Evolutionary conservation across 2,797 vertebrate genomes (phyloP).

Genomic region (Taenioides sp.): DNA sequence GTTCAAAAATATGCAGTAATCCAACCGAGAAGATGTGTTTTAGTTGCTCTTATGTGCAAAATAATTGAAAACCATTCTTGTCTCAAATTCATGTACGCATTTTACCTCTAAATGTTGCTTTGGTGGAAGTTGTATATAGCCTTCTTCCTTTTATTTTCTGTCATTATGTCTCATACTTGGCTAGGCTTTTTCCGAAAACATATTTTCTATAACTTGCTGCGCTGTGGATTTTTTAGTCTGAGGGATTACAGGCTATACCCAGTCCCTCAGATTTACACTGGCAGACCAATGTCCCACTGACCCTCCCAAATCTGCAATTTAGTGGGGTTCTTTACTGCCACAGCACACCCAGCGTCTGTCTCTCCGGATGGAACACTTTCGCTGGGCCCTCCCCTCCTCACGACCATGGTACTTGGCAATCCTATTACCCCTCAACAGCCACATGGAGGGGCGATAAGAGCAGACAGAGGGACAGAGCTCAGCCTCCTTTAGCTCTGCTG

Average conservation of each 20-base stretch:
- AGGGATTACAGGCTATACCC: slow-evolving; percentile 72
- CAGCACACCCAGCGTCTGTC: slow-evolving; percentile 54
- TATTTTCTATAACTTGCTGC: slow-evolving; percentile 63
- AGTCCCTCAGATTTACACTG: slow-evolving; percentile 65
- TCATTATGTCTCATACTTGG: slow-evolving; percentile 53
- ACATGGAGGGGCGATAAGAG: slow-evolving; percentile 71
- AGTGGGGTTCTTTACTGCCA: slow-evolving; percentile 71
- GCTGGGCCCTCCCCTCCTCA: slow-evolving; percentile 57
- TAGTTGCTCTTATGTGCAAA: background rate
- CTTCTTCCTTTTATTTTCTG: background rate
- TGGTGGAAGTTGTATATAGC: background rate
- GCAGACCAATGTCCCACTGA: slow-evolving; percentile 69
- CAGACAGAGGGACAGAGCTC: slow-evolving; percentile 52
- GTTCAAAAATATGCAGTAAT: too few relatives aligned
- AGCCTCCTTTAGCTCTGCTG: slow-evolving; percentile 64
- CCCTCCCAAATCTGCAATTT: slow-evolving; percentile 74
- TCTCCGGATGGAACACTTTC: slow-evolving; percentile 57
- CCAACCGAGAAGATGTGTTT: background rate
- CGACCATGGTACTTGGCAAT: slow-evolving; percentile 74
- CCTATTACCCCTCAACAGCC: slow-evolving; percentile 74
- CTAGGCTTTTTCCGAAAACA: slow-evolving; percentile 53
- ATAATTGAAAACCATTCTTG: background rate
- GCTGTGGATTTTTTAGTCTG: slow-evolving; percentile 64
- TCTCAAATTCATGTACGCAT: background rate
- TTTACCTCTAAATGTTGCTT: background rate